Conservation (phyloP, 2,888 invertebrate genomes). For the Furcula furcula region DNA sequence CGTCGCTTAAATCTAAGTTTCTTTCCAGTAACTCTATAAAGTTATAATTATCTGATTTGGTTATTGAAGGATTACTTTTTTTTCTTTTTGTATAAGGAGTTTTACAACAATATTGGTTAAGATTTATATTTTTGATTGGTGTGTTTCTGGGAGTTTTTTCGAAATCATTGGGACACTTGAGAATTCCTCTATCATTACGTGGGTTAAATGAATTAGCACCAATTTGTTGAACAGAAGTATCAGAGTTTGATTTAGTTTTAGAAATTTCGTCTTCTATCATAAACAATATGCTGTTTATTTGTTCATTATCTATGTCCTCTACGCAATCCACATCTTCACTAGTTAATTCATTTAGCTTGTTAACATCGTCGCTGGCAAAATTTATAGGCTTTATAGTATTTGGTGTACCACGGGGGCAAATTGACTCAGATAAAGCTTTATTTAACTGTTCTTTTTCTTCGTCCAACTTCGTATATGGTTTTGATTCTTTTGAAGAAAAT, state of each 20-base stretch:
- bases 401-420: no score
- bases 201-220: background rate
- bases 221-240: background rate
- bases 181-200: background rate
- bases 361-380: slow-evolving; percentile 17
- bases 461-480: slow-evolving; percentile 8
- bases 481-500: slow-evolving; percentile 42
- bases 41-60: slow-evolving; percentile 47
- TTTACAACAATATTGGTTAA: slow-evolving; percentile 4
- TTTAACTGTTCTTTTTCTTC: no score
- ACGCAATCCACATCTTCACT: slow-evolving; percentile 24
- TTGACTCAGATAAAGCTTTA: no score
- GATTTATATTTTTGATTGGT: background rate
- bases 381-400: no score
- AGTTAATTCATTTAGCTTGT: slow-evolving; percentile 13
- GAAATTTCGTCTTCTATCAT: slow-evolving; percentile 64
- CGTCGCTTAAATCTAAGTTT: slow-evolving; percentile 36
- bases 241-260: slow-evolving; percentile 11
- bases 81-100: slow-evolving; percentile 4
- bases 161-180: background rate
- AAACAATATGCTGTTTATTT: slow-evolving; percentile 50
- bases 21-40: slow-evolving; percentile 55
- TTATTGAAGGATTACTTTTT: slow-evolving; percentile 16
- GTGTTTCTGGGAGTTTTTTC: slow-evolving; percentile 1
- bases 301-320: slow-evolving; percentile 43